These are phyloP conservation scores for Exaiptasia diaphana DNA, from an alignment of 64 coral and sea anemone species.

Conservation along the genomic window DNA sequence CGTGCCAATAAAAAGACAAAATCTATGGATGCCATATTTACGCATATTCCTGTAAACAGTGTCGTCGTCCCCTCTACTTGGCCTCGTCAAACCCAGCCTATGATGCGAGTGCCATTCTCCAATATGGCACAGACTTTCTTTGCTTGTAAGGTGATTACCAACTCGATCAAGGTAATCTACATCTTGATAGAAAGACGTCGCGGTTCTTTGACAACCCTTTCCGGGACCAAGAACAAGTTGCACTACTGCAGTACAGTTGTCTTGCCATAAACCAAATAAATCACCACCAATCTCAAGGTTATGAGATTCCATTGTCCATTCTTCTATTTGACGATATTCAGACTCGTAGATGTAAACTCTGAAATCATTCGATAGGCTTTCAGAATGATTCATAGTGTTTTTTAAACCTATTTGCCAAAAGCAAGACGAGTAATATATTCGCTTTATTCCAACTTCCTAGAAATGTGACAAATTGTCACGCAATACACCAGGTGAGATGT, in stretches of 20 bases:
- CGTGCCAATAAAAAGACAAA: constrained; percentile 54
- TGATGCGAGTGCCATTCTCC: constrained; percentile 93
- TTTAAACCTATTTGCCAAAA: no score
- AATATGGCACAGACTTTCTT: constrained; percentile 72
- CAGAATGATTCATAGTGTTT: no score
- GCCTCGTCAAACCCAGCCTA: constrained; percentile 41
- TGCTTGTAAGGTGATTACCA: constrained; percentile 28
- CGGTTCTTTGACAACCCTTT: constrained; percentile 11
- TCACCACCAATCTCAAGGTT: constrained; percentile 67
- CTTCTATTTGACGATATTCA: constrained; percentile 52
- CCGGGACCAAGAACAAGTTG: constrained; percentile 70
- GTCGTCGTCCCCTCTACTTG: constrained; percentile 61
- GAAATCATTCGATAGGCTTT: no score
- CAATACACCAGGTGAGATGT: no score
- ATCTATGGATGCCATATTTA: constrained; percentile 31
- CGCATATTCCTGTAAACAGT: constrained; percentile 69
- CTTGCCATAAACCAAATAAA: constrained; percentile 78
- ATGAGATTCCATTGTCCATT: constrained; percentile 56
- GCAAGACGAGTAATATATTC: no score
- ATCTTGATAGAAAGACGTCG: constrained; percentile 72
- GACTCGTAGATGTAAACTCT: constrained; percentile 16
- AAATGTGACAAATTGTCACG: no score
- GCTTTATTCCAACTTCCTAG: no score
- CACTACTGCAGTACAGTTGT: constrained; percentile 43
- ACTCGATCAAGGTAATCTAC: constrained; percentile 50